Conservation (phyloP, 2,113 vertebrate species). For the Tympanuchus pallidicinctus region DNA sequence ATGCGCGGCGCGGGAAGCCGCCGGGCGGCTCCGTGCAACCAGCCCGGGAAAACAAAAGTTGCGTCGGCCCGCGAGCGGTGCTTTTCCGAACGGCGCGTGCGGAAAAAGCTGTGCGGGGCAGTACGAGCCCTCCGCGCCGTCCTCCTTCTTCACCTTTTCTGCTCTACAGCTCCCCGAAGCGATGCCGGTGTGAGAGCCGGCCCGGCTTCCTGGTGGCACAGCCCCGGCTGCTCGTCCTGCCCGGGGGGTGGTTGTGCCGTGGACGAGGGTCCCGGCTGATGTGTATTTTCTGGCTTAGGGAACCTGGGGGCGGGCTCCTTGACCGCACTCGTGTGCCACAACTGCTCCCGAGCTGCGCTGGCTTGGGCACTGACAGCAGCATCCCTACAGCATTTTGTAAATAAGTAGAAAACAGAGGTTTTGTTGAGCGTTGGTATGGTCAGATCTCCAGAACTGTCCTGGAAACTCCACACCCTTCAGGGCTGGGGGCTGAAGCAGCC, state of each 20-base stretch:
- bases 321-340: fast-evolving
- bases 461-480: fast-evolving
- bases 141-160: neutral
- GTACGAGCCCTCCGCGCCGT: too few relatives aligned
- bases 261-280: fast-evolving
- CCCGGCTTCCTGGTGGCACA: neutral
- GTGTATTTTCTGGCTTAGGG: fast-evolving
- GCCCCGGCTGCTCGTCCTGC: neutral
- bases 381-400: neutral
- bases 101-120: too few relatives aligned
- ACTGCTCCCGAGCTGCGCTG: fast-evolving
- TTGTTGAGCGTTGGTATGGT: fast-evolving
- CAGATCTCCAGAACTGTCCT: neutral
- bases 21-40: neutral
- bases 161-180: neutral
- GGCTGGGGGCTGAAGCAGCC: neutral
- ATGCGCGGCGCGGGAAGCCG: neutral
- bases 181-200: neutral
- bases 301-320: neutral
- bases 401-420: neutral
- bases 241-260: neutral
- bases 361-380: fast-evolving
- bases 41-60: neutral
- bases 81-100: too few relatives aligned
- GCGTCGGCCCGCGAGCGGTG: neutral